Evolutionary conservation across 2,888 invertebrate species (phyloP).

Genomic region (Endomychus coccineus): DNA sequence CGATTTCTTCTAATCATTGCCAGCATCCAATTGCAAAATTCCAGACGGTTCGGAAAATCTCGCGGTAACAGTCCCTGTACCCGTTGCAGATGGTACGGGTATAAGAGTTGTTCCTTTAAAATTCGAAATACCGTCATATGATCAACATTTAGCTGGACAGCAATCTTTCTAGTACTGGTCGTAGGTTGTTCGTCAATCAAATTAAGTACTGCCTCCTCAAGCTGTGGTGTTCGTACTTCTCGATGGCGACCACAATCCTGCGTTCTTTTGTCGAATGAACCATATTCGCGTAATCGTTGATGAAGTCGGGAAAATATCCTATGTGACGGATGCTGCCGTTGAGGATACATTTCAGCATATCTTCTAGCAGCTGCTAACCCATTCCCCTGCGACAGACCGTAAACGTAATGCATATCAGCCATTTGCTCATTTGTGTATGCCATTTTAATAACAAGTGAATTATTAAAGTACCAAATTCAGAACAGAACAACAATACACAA

Average conservation of each 20-base stretch:
- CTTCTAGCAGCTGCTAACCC: constrained; percentile 7
- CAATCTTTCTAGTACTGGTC: constrained; percentile 11
- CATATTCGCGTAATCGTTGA: constrained; percentile 17
- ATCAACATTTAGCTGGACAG: constrained; percentile 11
- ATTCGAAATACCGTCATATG: constrained; percentile 9
- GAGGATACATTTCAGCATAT: constrained; percentile 5
- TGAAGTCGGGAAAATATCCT: constrained; percentile 11
- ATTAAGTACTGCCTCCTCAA: constrained; percentile 8
- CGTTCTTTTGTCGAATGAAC: constrained; percentile 17
- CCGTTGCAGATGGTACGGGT: constrained; percentile 6
- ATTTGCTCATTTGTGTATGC: constrained; percentile 9
- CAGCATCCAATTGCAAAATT: constrained; percentile 6
- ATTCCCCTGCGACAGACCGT: constrained; percentile 10
- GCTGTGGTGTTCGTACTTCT: constrained; percentile 2
- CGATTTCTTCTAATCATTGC: constrained; percentile 13
- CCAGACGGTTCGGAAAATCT: constrained; percentile 3
- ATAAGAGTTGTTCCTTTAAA: constrained; percentile 6
- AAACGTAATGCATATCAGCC: constrained; percentile 10
- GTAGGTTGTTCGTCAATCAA: constrained; percentile 8
- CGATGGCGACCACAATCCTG: constrained; percentile 12
- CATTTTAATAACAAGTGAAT: constrained; percentile 6
- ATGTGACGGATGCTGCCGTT: constrained; percentile 5
- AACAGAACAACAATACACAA: too few relatives aligned
- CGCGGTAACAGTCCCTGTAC: constrained; percentile 4
- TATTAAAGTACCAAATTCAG: too few relatives aligned